Percentiles rank a stretch among this genome's conserved stretches.
These are phyloP conservation scores for Riptortus pedestris DNA, from an alignment of 1,140 invertebrate species.

Conservation along the genomic window DNA sequence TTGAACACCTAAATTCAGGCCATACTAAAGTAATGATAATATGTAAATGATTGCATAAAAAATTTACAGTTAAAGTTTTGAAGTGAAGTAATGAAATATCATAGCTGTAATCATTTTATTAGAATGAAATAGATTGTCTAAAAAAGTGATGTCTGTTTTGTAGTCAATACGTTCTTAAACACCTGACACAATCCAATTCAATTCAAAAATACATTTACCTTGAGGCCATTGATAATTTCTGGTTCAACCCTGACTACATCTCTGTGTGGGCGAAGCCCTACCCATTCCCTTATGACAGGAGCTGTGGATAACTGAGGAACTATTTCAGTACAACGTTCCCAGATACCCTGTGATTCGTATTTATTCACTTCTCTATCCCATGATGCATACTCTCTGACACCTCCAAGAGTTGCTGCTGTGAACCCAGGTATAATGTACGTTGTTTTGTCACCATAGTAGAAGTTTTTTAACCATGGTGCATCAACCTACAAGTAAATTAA, in stretches of 20 bases:
- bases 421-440: constrained; percentile 75
- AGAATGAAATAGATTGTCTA: too few relatives aligned
- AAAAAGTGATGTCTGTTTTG: too few relatives aligned
- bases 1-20: too few relatives aligned
- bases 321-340: constrained; percentile 57
- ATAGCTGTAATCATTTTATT: too few relatives aligned
- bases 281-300: constrained; percentile 48
- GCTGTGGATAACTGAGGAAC: constrained; percentile 56
- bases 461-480: constrained; percentile 83
- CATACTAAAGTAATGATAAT: too few relatives aligned
- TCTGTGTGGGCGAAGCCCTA: constrained; percentile 62
- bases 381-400: constrained; percentile 68
- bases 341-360: constrained; percentile 61
- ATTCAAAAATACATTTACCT: too few relatives aligned
- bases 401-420: constrained; percentile 66
- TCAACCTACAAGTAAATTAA: constrained; percentile 45
- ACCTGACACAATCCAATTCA: too few relatives aligned
- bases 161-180: too few relatives aligned
- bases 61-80: too few relatives aligned
- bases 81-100: too few relatives aligned
- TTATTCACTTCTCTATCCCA: constrained; percentile 56
- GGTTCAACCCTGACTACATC: constrained; percentile 51
- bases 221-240: constrained; percentile 35
- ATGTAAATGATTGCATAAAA: too few relatives aligned
- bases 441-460: constrained; percentile 71